Base-by-base conservation (phyloP, 2,888 invertebrate genomes). In the Bellardia bayeri region DNA sequence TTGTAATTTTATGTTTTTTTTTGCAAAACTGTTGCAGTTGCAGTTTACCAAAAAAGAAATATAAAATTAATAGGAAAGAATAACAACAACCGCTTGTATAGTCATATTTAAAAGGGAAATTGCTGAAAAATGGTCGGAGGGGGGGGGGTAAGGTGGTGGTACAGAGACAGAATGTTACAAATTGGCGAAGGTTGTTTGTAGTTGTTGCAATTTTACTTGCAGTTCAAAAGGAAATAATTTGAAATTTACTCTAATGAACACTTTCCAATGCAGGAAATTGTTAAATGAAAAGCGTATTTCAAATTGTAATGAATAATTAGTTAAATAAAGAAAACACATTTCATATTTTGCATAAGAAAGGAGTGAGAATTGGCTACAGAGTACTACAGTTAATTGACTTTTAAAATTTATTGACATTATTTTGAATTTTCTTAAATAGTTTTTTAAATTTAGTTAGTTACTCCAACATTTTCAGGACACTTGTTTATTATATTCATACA, bases 21-120 rank as follows among this genome's bases (percentile, higher is more conserved):
- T 40, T 42, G 33, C 33, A 51, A 72, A 76, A 61, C 69, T 83
- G 71, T 83, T 83, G 83, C 78, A 64, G 63, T 1, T 76, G 58
- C 75, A 76, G 68, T 69, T 82, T 74, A 4, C 45, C 45, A 74
- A 82, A 82, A 63, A 75, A 42, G 23, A 45, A 75, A 58, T 66
- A 74, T 40, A 1, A 58, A 40, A 11, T 33, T 40, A 63, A 63
- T 33, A 40, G 45, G n/a, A 2, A 45, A 37, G 37, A 49, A 37
- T 6, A 58, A 63, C 54, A 80, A 49, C 63, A 58, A 56, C 16
- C 64, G 68, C 51, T 82, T 51, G 58, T n/a, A 49, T 63, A 68
- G 51, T 11, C 61, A 82, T 69, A 68, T 49, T 56, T 45, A 23
- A 82, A 72, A 66, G 56, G n/a, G 49, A 9, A 23, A 63, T 40